Evolutionary conservation across 2,113 vertebrate genomes (phyloP).

Genomic region (Melanerpes aurifrons): DNA sequence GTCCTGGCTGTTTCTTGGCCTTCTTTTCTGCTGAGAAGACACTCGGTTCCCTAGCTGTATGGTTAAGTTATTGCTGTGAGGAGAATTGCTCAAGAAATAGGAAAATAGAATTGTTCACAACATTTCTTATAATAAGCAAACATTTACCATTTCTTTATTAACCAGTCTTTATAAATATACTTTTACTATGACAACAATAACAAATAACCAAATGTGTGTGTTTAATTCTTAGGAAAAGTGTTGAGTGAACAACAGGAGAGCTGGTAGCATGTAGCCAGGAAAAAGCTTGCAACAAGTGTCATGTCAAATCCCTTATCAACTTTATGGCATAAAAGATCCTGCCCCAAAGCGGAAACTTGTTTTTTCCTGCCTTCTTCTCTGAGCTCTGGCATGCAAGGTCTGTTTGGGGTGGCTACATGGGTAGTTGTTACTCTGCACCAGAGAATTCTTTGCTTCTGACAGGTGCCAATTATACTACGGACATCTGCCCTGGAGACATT

Average conservation of each 20-base stretch:
- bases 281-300: background rate
- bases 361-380: background rate
- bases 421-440: slow-evolving; percentile 19
- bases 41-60: background rate
- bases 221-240: background rate
- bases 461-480: slow-evolving; percentile 61
- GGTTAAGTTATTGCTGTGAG: background rate
- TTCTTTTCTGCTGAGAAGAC: background rate
- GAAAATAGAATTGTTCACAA: background rate
- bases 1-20: background rate
- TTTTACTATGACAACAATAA: background rate
- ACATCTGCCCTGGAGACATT: slow-evolving; percentile 62
- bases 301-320: background rate
- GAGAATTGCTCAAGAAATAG: background rate
- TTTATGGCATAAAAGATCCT: background rate
- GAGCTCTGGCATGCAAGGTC: background rate
- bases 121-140: background rate
- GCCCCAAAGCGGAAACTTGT: background rate
- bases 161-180: background rate
- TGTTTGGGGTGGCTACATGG: background rate
- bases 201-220: background rate
- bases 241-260: background rate
- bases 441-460: slow-evolving; percentile 53
- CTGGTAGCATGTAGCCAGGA: background rate
- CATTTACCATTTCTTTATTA: background rate